phyloP scores from a whole-genome alignment of 2,888 invertebrate species.

The Siphlonurus alternatus region DNA sequence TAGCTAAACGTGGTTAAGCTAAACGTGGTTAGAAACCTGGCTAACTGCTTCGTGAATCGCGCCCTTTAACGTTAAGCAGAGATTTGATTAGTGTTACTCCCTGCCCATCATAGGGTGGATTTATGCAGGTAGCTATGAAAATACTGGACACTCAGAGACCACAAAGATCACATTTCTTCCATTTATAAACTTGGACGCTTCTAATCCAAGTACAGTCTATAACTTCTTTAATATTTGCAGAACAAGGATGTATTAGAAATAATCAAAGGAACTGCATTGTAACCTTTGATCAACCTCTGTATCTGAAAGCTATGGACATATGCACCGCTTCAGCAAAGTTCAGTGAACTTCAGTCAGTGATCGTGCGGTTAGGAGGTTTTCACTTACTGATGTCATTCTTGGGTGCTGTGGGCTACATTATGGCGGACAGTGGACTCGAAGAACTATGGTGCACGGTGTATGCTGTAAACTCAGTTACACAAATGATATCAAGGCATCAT shows the following conservation, averaged over 20 bases:
- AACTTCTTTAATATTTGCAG: slow-evolving; percentile 6
- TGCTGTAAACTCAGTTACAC: background rate
- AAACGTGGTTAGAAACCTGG: too few relatives aligned
- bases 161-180: slow-evolving; percentile 6
- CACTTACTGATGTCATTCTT: background rate
- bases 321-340: background rate
- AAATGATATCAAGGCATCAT: background rate
- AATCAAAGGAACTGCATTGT: background rate
- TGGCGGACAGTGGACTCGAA: background rate
- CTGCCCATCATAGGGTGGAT: slow-evolving; percentile 9
- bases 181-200: slow-evolving; percentile 8
- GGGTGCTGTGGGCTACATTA: background rate
- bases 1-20: too few relatives aligned
- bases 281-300: background rate
- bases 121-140: slow-evolving; percentile 5
- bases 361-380: background rate
- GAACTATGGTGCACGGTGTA: background rate
- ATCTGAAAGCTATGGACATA: background rate
- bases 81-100: too few relatives aligned
- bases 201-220: slow-evolving; percentile 8
- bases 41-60: too few relatives aligned
- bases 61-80: too few relatives aligned
- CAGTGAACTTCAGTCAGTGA: background rate
- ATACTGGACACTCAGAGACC: background rate
- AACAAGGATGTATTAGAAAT: background rate